Evolutionary conservation across 1,140 invertebrate species (phyloP), one percentile per base, ranked within the genome.

Genomic region (Drosophila pseudoananassae): DNA sequence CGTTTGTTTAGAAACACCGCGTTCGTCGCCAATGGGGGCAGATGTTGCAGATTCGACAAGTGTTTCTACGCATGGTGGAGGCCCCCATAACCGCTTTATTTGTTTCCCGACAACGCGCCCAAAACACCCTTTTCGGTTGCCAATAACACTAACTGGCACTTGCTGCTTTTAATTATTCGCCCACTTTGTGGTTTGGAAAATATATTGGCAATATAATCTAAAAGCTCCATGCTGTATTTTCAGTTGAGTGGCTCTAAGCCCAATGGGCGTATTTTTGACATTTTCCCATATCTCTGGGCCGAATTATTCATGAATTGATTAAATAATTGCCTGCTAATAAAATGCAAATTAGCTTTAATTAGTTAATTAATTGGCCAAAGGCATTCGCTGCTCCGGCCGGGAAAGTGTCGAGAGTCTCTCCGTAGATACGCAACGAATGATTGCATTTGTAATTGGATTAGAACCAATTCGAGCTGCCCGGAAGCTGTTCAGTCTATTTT

Each of bases 311-410:
- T 64, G 51, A 81, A 56, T 69, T 59, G 65, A 59, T 87, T 84
- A 46, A 73, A 85, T 77, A 84, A 84, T 84, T 81, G 68, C 60
- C 68, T 33, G 36, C 68, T 77, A 87, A 81, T 84, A 73, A 77
- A 81, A 77, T 76, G 82, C 69, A 77, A 69, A 84, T 84, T 69
- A 76, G 68, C 50, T 53, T 50, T 85, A 87, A 84, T 85, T 81
- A 79, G 66, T 77, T 81, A 66, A 63, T 66, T 64, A 87, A 84
- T 84, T 81, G 63, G 68, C 33, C 47, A 47, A 55, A 58, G 72
- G 70, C 69, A 55, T 73, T 64, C 49, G 51, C 71, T 63, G 33
- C 52, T 33, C 12, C 36, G 38, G n/a, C 31, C 14, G 36, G 20
- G 33, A 43, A 50, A 65, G 63, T 66, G 63, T 64, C 36, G 59